Base-by-base conservation (phyloP, 2,888 invertebrate genomes). In the Lithophane semibrunnea region DNA sequence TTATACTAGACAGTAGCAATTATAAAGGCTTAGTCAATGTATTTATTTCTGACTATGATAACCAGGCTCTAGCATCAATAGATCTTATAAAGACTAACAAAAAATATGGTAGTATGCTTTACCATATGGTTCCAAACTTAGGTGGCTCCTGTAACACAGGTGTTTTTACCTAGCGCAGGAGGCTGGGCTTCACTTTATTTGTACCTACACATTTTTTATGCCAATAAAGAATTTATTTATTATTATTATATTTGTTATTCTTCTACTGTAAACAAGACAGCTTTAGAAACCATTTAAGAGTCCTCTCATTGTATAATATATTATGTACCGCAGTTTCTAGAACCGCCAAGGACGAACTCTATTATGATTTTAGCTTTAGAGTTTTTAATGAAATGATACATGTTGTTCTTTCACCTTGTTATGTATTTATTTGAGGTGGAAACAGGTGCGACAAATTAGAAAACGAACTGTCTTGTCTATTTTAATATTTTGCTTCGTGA, bases 401-500 rank as follows among this genome's bases (percentile, higher is more conserved):
- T 61, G 18, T 72, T 67, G 8, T 60, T 67, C 47, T 16, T 63
- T 58, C 52, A 54, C 10, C 1, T 63, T 63, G 61, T 71, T 71
- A 63, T 37, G 37, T 37, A 37, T 65, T 42, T 52, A 63, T 70
- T 79, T 60, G 16, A 18, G 10, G 44, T 56, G 42, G 56, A 67
- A 71, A 60, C 12, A 56, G 54, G n/a, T 44, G 37, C 60, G 69
- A 63, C 42, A 29, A 61, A 52, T 63, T 64, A 72, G 16, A 21
- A 64, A 79, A 54, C 18, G 3, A 42, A 58, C 56, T 58, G 65
- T 71, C 67, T 75, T 72, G 58, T 65, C 29, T 63, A 56, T 77
- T 54, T 83, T 72, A 64, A 75, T 64, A 66, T 24, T 58, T 79
- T 73, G 73, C 77, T 75, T 69, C 54, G 42, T 65, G 67, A 63